Conservation (phyloP, 2,888 invertebrate species). For the Eupithecia pulchellata region DNA sequence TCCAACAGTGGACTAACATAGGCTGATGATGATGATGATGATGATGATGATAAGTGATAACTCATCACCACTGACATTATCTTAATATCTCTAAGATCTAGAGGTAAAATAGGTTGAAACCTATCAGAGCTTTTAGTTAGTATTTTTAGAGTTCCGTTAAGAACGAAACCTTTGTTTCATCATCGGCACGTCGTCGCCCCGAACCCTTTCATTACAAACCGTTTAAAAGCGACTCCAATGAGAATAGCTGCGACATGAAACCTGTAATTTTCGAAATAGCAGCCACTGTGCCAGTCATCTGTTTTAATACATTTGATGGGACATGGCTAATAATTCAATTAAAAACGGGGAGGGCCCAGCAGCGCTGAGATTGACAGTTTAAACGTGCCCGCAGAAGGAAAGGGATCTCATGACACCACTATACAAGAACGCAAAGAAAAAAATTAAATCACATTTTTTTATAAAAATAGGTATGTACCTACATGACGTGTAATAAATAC, state of each 20-base stretch:
- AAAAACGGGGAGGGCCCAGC: slow-evolving; percentile 14
- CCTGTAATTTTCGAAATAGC: slow-evolving; percentile 31
- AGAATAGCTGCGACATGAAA: slow-evolving; percentile 19
- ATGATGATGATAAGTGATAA: too few species aligned
- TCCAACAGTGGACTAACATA: too few species aligned
- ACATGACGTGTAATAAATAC: too few species aligned
- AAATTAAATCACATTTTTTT: neutral
- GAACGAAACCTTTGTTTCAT: neutral
- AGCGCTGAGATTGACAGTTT: slow-evolving; percentile 6
- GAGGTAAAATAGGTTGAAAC: neutral
- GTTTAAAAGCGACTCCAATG: neutral
- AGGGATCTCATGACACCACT: neutral
- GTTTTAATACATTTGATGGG: slow-evolving; percentile 24
- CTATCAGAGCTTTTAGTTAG: neutral
- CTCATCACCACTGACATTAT: too few species aligned
- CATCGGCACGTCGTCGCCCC: neutral
- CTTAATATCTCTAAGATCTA: neutral
- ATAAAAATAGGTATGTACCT: too few species aligned
- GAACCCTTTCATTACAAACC: slow-evolving; percentile 3
- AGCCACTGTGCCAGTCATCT: slow-evolving; percentile 25
- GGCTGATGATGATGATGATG: too few species aligned
- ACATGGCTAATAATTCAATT: slow-evolving; percentile 30
- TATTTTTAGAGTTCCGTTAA: neutral
- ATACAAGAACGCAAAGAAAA: neutral
- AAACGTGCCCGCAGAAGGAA: neutral